Base-by-base conservation (phyloP, 2,888 invertebrate species). In the Dexiosoma caninum region DNA sequence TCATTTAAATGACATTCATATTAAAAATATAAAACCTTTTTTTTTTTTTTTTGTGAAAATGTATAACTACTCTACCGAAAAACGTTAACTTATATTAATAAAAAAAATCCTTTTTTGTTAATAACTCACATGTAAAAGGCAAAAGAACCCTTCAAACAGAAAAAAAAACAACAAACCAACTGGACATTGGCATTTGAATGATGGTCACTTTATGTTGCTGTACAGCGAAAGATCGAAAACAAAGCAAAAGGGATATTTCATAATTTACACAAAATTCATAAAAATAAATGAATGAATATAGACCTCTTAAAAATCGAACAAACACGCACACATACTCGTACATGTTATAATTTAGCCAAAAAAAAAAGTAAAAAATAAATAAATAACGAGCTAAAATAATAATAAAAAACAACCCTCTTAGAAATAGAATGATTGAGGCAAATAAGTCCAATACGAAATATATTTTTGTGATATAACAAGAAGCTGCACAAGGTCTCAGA, bases 101-200 rank as follows among this genome's bases (percentile, higher is more conserved):
- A 82, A 83, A 83, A 83, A 83, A 79, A 44, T 66, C 60, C 72
- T 82, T 82, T 83, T 72, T 77, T 59, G 32, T 66, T 78, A 57
- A 49, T 77, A 69, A 60, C 75, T 66, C 83, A 82, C 55, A 82
- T 81, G 59, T 55, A 44, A 59, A 37, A 23, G 72, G 27, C 57
- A 62, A 64, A 75, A 59, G 32, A 10, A 27, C 62, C 72, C 62
- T 66, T 70, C 44, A 55, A 57, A 51, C 49, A 64, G 57, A 44
- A 53, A 16, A 60, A 55, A 76, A 64, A 44, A 53, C 12, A 60
- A 55, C 71, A 69, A 77, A 60, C n/a, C 27, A 70, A 60, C 70
- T 79, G 82, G 83, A 77, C 83, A 83, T 82, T 82, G 82, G 81
- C 82, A 83, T 80, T 83, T 79, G 76, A 81, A 78, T 77, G 81